phyloP scores from a whole-genome alignment of 2,113 vertebrate genomes.

The Bothrops jararaca region DNA sequence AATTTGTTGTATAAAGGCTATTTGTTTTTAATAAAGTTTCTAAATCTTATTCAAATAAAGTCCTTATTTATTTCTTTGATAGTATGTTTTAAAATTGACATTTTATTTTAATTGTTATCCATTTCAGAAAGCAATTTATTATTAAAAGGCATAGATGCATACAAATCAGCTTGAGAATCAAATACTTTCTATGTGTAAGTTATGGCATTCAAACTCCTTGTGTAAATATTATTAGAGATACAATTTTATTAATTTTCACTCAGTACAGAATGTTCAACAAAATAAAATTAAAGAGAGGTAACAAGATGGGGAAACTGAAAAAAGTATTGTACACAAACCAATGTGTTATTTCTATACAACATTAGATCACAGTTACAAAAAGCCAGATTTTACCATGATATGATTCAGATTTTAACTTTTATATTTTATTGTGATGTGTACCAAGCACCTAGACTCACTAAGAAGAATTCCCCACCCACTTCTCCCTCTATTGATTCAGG shows the following conservation, averaged over 20 bases:
- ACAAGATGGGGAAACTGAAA: background rate
- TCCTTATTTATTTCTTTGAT: too few relatives aligned
- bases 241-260: background rate
- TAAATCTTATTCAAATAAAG: too few relatives aligned
- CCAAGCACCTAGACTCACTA: background rate
- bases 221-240: background rate
- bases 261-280: background rate
- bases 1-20: too few relatives aligned
- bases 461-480: too few relatives aligned
- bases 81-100: too few relatives aligned
- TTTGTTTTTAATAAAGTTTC: too few relatives aligned
- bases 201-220: background rate
- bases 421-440: background rate
- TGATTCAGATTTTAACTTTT: background rate
- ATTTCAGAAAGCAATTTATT: too few relatives aligned
- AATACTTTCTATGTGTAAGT: too few relatives aligned
- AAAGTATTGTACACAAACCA: background rate
- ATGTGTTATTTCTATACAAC: background rate
- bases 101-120: too few relatives aligned
- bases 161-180: too few relatives aligned
- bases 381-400: background rate
- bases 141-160: too few relatives aligned
- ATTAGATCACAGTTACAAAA: background rate
- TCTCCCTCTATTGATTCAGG: background rate
- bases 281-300: background rate